phyloP scores from a whole-genome alignment of 92 coral and sea anemone genomes.

The Palythoa heliodiscus region DNA sequence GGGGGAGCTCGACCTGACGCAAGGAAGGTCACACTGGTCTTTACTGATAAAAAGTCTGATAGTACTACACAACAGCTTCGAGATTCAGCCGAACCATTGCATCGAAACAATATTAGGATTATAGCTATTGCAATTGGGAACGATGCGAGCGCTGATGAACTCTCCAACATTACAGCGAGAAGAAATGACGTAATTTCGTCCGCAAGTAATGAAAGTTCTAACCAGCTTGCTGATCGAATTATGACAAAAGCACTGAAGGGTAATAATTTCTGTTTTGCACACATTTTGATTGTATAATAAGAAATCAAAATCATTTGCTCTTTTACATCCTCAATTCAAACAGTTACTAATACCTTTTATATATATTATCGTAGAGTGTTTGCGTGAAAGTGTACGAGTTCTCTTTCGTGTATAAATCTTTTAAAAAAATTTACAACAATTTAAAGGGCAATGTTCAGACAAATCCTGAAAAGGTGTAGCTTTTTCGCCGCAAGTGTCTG shows the following conservation, averaged over 20 bases:
- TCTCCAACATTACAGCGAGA: conserved; percentile 6
- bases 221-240: conserved; percentile 2
- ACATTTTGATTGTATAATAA: background rate
- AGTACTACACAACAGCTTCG: conserved; percentile 41
- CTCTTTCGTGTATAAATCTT: no score
- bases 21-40: conserved; percentile 43
- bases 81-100: conserved; percentile 34
- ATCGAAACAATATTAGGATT: conserved; percentile 36
- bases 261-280: background rate
- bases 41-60: conserved; percentile 48
- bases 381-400: no score
- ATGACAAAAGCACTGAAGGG: conserved; percentile 18
- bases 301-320: no score
- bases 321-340: no score
- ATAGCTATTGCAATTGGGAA: conserved; percentile 36
- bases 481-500: no score
- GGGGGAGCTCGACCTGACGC: conserved; percentile 53
- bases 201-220: conserved; percentile 3
- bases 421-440: no score
- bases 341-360: no score
- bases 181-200: conserved; percentile 17
- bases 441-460: no score
- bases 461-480: no score
- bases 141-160: conserved; percentile 19
- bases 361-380: no score